These are phyloP conservation scores for Eumerus sabulonum DNA, from an alignment of 2,888 invertebrate species.

Conservation along the genomic window DNA sequence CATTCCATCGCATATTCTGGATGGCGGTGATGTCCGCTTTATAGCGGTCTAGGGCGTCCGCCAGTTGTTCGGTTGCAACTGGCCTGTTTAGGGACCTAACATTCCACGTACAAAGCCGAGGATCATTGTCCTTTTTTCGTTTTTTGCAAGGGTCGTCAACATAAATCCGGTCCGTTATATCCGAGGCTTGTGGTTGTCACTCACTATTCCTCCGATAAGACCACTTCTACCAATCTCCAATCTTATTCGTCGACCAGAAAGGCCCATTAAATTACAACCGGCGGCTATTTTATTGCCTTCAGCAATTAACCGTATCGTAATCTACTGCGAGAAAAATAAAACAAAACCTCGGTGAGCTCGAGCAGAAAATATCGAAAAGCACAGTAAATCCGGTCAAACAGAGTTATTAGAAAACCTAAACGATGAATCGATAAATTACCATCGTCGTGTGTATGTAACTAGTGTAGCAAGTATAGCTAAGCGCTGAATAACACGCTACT, in stretches of 20 bases:
- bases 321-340: slow-evolving; percentile 20
- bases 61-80: too few species aligned
- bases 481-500: slow-evolving; percentile 17
- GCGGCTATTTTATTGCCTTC: slow-evolving; percentile 38
- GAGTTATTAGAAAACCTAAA: slow-evolving; percentile 48
- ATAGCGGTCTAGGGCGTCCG: too few species aligned
- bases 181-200: too few species aligned
- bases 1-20: too few species aligned
- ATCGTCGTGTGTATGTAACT: slow-evolving; percentile 1
- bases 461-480: slow-evolving; percentile 36
- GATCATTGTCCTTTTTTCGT: too few species aligned
- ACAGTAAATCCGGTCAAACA: slow-evolving; percentile 32
- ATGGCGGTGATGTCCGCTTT: too few species aligned
- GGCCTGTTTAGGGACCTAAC: too few species aligned
- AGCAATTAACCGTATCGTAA: slow-evolving; percentile 56
- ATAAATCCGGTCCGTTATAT: too few species aligned
- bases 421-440: slow-evolving; percentile 43
- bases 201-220: too few species aligned
- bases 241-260: slow-evolving; percentile 53
- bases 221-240: slow-evolving; percentile 36
- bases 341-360: slow-evolving; percentile 14
- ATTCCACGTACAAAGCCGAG: too few species aligned
- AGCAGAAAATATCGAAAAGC: too few species aligned
- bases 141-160: too few species aligned
- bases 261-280: slow-evolving; percentile 40